A percentile compares a stretch with the other conserved stretches of the same genome.
Conservation (phyloP, 2,113 vertebrate species). For the Atractosteus spatula region DNA sequence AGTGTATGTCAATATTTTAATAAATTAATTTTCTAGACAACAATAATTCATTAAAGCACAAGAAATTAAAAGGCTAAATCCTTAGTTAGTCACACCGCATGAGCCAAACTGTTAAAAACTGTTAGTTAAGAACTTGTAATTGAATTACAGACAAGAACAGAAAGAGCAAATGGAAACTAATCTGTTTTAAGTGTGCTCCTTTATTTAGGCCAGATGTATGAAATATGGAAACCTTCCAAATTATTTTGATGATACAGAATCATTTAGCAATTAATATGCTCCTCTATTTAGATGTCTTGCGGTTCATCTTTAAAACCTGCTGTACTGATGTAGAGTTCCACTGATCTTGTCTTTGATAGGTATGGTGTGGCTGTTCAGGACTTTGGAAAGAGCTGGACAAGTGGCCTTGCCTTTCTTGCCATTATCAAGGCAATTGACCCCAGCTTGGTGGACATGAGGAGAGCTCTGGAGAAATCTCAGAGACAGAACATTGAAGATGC, state of each 20-base stretch:
- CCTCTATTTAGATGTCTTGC: neutral
- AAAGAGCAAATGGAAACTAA: too few relatives aligned
- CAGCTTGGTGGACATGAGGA: slow-evolving; percentile 88
- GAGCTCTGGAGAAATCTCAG: slow-evolving; percentile 74
- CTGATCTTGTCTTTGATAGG: slow-evolving; percentile 48
- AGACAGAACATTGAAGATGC: slow-evolving; percentile 88
- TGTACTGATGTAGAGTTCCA: neutral
- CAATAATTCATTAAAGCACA: too few relatives aligned
- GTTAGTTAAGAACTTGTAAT: too few relatives aligned
- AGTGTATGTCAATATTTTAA: too few relatives aligned
- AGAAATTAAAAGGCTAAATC: too few relatives aligned
- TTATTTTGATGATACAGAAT: neutral
- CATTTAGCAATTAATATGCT: neutral
- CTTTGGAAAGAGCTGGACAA: slow-evolving; percentile 90
- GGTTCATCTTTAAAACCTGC: too few relatives aligned
- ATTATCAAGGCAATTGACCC: slow-evolving; percentile 91
- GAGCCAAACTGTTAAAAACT: too few relatives aligned
- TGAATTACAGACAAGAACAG: too few relatives aligned
- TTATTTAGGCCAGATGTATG: neutral
- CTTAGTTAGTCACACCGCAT: too few relatives aligned
- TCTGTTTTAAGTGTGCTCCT: too few relatives aligned
- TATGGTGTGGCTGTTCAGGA: slow-evolving; percentile 91
- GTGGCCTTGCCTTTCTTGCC: slow-evolving; percentile 90
- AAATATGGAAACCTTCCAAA: neutral
- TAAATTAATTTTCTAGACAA: too few relatives aligned